Conservation (phyloP, 2,797 vertebrate species). For the Pogonophryne albipinna region DNA sequence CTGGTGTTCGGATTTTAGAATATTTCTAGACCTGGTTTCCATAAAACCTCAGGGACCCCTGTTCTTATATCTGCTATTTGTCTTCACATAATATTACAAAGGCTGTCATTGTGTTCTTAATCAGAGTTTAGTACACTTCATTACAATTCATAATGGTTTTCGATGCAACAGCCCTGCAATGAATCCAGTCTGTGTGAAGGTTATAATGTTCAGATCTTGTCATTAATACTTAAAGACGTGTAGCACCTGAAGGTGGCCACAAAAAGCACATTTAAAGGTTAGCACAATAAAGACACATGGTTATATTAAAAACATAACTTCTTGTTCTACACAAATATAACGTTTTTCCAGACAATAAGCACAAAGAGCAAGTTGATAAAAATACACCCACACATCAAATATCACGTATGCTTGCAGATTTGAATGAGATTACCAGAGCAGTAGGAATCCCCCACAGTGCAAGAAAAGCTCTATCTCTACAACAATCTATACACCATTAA, state of each 20-base stretch:
- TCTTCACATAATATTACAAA: neutral
- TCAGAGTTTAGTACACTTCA: conserved; percentile 16
- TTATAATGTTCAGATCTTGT: neutral
- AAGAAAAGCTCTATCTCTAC: conserved; percentile 11
- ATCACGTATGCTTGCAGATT: conserved; percentile 17
- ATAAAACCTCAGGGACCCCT: conserved; percentile 13
- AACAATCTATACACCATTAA: conserved; percentile 16
- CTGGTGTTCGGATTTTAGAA: conserved; percentile 77
- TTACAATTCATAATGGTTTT: conserved; percentile 20
- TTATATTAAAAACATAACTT: neutral
- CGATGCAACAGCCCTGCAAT: conserved; percentile 19
- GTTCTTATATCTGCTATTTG: neutral
- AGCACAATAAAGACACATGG: neutral
- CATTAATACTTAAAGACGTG: neutral
- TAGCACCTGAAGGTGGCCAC: neutral
- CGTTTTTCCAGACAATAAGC: neutral
- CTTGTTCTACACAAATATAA: conserved; percentile 6
- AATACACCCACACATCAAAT: conserved; percentile 15
- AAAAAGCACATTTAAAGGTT: neutral
- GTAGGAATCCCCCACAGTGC: neutral
- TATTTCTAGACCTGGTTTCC: conserved; percentile 70
- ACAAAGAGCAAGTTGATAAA: conserved; percentile 18
- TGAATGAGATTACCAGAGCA: conserved; percentile 21
- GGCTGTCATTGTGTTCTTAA: conserved; percentile 22
- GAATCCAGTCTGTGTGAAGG: neutral